phyloP scores from a whole-genome alignment of 2,797 vertebrate genomes.

The Neomorphus geoffroyi region DNA sequence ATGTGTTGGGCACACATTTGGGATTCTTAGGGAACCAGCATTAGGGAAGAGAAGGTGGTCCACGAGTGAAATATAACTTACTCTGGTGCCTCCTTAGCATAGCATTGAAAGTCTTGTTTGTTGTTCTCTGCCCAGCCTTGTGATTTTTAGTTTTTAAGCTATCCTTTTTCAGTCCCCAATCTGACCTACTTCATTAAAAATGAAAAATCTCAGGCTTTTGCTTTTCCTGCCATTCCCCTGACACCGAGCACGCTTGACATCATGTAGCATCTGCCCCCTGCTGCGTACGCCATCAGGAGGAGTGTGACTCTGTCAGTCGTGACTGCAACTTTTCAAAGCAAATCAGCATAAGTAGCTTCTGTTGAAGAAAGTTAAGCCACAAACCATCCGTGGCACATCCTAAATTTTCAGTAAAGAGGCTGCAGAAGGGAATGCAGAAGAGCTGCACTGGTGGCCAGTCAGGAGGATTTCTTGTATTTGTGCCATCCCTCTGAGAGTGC shows the following conservation, averaged over 20 bases:
- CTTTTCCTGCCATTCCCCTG: not conserved
- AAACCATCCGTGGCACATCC: not conserved
- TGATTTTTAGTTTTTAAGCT: not conserved
- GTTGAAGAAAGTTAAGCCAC: not conserved
- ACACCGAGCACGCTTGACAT: not conserved
- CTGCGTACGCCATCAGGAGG: not conserved
- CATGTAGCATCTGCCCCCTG: not conserved
- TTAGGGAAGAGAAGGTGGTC: not conserved
- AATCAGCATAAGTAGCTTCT: not conserved
- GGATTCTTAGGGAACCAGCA: not conserved
- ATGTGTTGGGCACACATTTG: not conserved
- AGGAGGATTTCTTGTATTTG: not conserved
- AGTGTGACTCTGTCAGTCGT: not conserved
- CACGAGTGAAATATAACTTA: not conserved
- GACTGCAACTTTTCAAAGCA: not conserved
- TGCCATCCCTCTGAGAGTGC: fast-evolving
- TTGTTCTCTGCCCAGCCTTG: not conserved
- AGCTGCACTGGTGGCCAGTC: not conserved
- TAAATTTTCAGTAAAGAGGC: not conserved
- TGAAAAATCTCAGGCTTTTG: not conserved
- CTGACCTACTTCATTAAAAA: not conserved
- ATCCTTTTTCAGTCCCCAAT: not conserved
- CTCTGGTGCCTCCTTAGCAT: not conserved
- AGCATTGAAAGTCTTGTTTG: not conserved
- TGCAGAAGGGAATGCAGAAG: not conserved